These are phyloP conservation scores for Bubo blakistoni DNA, from an alignment of 2,113 vertebrate species.

Conservation along the genomic window DNA sequence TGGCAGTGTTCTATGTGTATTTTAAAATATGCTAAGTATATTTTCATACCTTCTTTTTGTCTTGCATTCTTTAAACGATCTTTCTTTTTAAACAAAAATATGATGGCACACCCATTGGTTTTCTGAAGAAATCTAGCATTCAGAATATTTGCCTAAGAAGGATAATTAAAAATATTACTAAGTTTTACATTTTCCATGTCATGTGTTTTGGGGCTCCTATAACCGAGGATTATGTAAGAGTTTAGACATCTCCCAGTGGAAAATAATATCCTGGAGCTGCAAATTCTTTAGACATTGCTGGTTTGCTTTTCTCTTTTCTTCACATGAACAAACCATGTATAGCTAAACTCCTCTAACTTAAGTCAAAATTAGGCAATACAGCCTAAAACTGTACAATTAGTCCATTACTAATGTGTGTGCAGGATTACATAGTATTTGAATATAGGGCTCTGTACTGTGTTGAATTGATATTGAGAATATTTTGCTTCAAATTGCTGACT, in stretches of 20 bases:
- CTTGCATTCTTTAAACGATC: neutral
- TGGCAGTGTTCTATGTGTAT: neutral
- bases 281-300: neutral
- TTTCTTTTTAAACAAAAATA: neutral
- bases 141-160: neutral
- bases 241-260: neutral
- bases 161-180: neutral
- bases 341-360: neutral
- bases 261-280: neutral
- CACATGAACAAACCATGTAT: neutral
- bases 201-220: neutral
- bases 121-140: neutral
- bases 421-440: neutral
- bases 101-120: neutral
- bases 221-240: neutral
- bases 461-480: neutral
- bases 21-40: neutral
- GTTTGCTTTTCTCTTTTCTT: neutral
- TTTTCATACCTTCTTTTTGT: neutral
- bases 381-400: neutral
- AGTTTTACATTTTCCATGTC: neutral
- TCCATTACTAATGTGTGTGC: neutral
- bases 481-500: neutral
- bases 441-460: neutral
- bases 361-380: neutral